Base-by-base conservation (phyloP, 1,140 invertebrate species). In the Tetragnatha versicolor region DNA sequence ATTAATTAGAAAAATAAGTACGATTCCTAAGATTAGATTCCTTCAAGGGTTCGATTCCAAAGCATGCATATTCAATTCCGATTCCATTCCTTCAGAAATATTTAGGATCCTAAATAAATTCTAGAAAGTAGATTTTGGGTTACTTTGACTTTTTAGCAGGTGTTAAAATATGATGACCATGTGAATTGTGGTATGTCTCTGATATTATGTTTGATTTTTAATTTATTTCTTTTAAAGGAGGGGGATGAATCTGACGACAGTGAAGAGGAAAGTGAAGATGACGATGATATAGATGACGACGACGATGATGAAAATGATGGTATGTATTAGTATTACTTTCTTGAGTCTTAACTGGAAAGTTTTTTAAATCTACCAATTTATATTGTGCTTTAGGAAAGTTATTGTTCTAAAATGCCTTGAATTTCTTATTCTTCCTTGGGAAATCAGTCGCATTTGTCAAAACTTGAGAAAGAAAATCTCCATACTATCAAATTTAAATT, bases 231-330 rank as follows among this genome's bases (percentile, higher is more conserved):
- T 68, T 68, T 81, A 75, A 35, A 82, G 80, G 82, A 83, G 69
- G 84, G 85, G 58, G 84, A 85, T 33, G 83, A 83, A 35, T 83
- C 82, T 17, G 84, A 82, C 20, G 86, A 88, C 79, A 81, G 83
- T 27, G 82, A 80, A 31, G 81, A 82, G 51, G 83, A 84, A 63
- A 81, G 83, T 63, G 89, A 89, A 78, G 88, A 88, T 70, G 81
- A 83, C 37, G 83, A 83, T 27, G 83, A 82, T 81, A 87, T 85
- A 22, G 88, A 89, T 83, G 88, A 88, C 85, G 85, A 86, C 79
- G 84, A 84, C 79, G 86, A 86, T 5, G 81, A 83, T 22, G 81
- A 81, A 35, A 75, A 79, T 33, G 60, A 31, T 22, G 78, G 82
- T 63, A 83, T 83, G 14, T 82, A 82, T 6, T 79, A 83, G 4